phyloP scores from a whole-genome alignment of 2,797 vertebrate species.

The Pygocentrus nattereri region DNA sequence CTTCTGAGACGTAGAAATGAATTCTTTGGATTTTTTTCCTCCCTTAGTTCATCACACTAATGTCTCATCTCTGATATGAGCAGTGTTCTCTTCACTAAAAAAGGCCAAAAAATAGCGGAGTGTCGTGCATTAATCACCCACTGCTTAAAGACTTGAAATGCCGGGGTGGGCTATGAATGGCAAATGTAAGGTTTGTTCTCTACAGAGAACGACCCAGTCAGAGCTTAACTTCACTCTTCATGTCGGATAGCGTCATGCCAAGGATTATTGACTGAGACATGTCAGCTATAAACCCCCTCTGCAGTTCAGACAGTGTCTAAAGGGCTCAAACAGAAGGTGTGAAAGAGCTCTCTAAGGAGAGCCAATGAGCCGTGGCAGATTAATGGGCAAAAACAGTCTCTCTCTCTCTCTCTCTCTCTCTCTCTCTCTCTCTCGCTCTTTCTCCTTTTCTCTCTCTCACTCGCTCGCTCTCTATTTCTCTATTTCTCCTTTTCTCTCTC shows the following conservation, averaged over 20 bases:
- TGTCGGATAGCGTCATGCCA: slow-evolving; percentile 40
- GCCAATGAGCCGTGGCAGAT: slow-evolving; percentile 44
- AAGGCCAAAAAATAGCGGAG: not conserved
- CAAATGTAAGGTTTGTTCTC: slow-evolving; percentile 13
- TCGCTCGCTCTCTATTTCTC: slow-evolving; percentile 7
- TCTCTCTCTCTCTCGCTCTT: not conserved
- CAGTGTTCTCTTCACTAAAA: not conserved
- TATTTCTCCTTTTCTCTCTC: slow-evolving; percentile 13
- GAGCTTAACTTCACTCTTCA: slow-evolving; percentile 30
- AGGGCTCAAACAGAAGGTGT: slow-evolving; percentile 40
- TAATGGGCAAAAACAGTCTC: slow-evolving; percentile 37
- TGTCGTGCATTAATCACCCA: not conserved
- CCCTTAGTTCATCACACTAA: not conserved
- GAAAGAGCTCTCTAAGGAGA: slow-evolving; percentile 33
- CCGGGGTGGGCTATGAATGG: not conserved
- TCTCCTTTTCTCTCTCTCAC: too few relatives aligned
- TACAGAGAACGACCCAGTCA: slow-evolving; percentile 23
- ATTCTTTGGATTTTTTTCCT: slow-evolving; percentile 1
- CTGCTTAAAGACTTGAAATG: not conserved
- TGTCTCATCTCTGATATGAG: not conserved
- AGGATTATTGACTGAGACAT: slow-evolving; percentile 43
- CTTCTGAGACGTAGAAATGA: not conserved
- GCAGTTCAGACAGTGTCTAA: slow-evolving; percentile 26
- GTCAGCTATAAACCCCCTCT: slow-evolving; percentile 18
- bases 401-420: not conserved